Base-by-base conservation (phyloP, 2,888 invertebrate genomes). In the Dioctria linearis region DNA sequence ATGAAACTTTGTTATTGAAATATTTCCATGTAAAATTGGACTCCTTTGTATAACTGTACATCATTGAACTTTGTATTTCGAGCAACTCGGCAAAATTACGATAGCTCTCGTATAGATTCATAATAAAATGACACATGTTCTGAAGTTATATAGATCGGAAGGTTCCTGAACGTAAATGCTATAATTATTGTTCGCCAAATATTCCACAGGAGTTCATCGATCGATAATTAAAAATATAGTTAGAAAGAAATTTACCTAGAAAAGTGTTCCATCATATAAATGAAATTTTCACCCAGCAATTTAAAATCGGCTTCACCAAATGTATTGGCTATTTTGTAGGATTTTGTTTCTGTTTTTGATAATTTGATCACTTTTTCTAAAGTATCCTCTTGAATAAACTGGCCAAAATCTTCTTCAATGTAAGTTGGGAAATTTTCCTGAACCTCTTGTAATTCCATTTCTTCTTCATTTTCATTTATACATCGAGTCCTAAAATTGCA, bases 381-480 rank as follows among this genome's bases (percentile, higher is more conserved):
- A 80, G 90, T 82, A 84, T 89, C 80, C 86, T 90, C 87, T 85
- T 92, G 88, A 8, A 88, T 83, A 73, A 95, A 92, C 83, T 95
- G 95, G 0, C 90, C 89, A 87, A 95, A 95, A 86, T 95, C 95
- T 67, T 90, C 87, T 4, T 93, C 92, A 0, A 92, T 90, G 84
- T 91, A 91, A 0, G 92, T 93, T 0, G 95, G 95, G 85, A 95
- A 95, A 86, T 94, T 90, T 85, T 92, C 90, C 82, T 91, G 90
- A 80, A 95, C 91, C 88, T 95, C 94, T 79, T 91, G 88, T 25
- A 90, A 87, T 0, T 92, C 92, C 81, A 92, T 90, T 25, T 93
- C 91, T 82, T 94, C 94, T 85, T 95, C 95, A 37, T 93, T 91
- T 85, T 93, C 91, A 37, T 92, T 91, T 84, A 92, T 91, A 78